A percentile compares a stretch with the other conserved stretches of the same genome.
Evolutionary conservation across 2,797 vertebrate genomes (phyloP).

Genomic region (Muscicapa comitata): DNA sequence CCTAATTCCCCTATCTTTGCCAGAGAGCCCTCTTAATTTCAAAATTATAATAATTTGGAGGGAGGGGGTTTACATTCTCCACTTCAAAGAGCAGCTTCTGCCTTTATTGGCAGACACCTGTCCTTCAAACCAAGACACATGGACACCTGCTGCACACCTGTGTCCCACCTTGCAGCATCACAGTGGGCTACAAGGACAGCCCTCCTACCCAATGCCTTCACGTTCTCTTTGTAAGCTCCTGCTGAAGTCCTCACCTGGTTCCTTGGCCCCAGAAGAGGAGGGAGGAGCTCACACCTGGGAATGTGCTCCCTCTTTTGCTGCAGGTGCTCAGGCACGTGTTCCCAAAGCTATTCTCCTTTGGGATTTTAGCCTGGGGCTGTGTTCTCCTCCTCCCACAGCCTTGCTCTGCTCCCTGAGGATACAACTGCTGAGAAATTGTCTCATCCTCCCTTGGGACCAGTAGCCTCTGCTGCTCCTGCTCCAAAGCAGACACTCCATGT

Average conservation of each 20-base stretch:
- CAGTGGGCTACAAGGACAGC: not conserved
- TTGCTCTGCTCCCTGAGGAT: not conserved
- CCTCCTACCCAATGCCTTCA: not conserved
- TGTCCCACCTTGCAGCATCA: not conserved
- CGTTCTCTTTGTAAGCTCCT: not conserved
- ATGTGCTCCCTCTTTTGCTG: not conserved
- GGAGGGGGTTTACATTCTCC: too few relatives aligned
- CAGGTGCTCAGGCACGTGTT: not conserved
- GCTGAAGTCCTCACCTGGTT: not conserved
- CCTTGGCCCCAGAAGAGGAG: not conserved
- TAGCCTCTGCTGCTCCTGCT: not conserved
- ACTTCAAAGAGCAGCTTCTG: too few relatives aligned
- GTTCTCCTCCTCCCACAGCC: not conserved
- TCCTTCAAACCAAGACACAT: too few relatives aligned
- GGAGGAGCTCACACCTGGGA: not conserved
- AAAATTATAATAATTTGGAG: too few relatives aligned
- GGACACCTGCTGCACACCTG: fast-evolving
- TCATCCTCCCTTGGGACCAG: fast-evolving
- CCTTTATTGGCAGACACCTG: too few relatives aligned
- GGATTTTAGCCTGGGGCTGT: not conserved
- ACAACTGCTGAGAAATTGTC: fast-evolving
- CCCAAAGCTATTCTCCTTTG: not conserved
- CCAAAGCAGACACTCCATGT: fast-evolving
- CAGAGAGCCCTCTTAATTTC: too few relatives aligned
- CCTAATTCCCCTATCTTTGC: too few relatives aligned